Base-by-base conservation (phyloP, 2,797 vertebrate genomes). In the Sebastes ruberrimus region DNA sequence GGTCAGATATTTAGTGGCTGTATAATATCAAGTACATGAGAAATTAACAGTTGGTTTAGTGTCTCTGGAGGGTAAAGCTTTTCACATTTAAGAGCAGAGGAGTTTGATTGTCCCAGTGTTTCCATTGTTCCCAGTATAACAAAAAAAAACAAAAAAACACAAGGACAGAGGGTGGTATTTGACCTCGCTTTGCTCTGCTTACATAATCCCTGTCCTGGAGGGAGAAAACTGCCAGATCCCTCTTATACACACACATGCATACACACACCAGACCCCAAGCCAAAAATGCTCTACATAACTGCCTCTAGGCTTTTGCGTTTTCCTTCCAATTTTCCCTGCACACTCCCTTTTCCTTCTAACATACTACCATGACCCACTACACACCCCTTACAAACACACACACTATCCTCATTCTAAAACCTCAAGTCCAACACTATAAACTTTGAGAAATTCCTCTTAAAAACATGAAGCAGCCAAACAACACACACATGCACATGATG, bases 151-250 rank as follows among this genome's bases (percentile, higher is more conserved):
- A 0, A 89, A 64, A 89, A 64, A 81, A 69, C 32, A 76, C 83
- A 73, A 2, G 14, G 55, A 38, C 35, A 30, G 71, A 86, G 63
- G 55, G 63, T 66, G 82, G 79, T 75, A 83, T 88, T 86, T 86
- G 80, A 84, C 84, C 88, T 81, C 20, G 22, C 80, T 78, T 82
- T n/a, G 74, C 76, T 76, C 53, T 81, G 76, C 84, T 89, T 88
- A 87, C 82, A 93, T 90, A 90, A 92, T 90, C 84, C 56, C 71
- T 80, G 83, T 87, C 77, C 73, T 84, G 59, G 56, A 78, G 84
- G 79, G 69, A 85, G 80, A 90, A 90, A 89, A 81, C 75, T 81
- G 30, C 83, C 83, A 91, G 84, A 89, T 86, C 85, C 79, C 74
- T 83, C 76, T 71, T 7, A 81, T 5, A 73, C 20, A 80, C 22